Evolutionary conservation across 2,797 vertebrate genomes (phyloP).

Genomic region (Gephyroberyx darwinii): DNA sequence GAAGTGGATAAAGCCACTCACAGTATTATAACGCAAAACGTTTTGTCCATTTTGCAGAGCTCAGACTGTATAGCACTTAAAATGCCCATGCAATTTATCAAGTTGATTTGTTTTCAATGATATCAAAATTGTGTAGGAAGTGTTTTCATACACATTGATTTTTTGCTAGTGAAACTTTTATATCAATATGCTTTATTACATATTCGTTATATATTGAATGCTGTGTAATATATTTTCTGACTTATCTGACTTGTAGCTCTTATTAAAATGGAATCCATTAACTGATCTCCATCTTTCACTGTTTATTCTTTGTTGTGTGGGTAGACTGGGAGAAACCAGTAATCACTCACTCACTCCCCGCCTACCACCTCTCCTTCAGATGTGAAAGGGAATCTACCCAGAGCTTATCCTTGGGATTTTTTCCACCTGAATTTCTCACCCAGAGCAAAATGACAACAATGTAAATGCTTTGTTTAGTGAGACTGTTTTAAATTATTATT

Average conservation of each 20-base stretch:
- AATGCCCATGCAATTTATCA: neutral
- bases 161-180: neutral
- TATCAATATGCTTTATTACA: conserved; percentile 11
- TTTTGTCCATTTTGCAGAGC: neutral
- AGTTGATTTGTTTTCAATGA: neutral
- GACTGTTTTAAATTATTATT: too few relatives aligned
- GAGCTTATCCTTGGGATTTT: too few relatives aligned
- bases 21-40: neutral
- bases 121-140: neutral
- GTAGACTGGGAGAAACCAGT: too few relatives aligned
- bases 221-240: conserved; percentile 30
- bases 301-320: neutral
- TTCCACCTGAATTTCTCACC: too few relatives aligned
- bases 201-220: conserved; percentile 15
- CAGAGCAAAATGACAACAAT: too few relatives aligned
- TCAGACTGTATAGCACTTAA: conserved; percentile 45
- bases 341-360: too few relatives aligned
- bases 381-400: too few relatives aligned
- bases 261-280: conserved; percentile 19
- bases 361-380: too few relatives aligned
- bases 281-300: conserved; percentile 6
- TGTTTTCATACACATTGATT: neutral
- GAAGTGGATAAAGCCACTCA: neutral
- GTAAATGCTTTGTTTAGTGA: too few relatives aligned
- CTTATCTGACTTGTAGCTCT: neutral